These are phyloP conservation scores for Clanis bilineata DNA, from an alignment of 2,888 invertebrate genomes.

Conservation along the genomic window DNA sequence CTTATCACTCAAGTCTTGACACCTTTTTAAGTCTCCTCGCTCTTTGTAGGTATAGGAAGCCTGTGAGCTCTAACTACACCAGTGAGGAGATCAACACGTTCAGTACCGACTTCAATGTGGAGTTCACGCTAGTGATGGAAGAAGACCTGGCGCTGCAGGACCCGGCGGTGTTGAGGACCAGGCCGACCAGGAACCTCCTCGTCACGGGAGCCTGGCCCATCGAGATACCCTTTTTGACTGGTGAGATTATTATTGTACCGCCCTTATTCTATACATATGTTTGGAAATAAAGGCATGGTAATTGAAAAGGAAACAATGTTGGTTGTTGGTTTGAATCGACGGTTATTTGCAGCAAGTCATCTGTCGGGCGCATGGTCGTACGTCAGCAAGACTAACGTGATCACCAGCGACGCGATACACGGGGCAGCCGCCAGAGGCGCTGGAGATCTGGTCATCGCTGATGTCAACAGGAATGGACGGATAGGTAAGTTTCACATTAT, in stretches of 20 bases:
- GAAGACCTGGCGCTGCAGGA: conserved; percentile 56
- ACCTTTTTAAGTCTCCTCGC: too few species aligned
- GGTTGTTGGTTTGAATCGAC: neutral
- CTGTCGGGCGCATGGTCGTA: conserved; percentile 59
- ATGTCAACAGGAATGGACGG: conserved; percentile 40
- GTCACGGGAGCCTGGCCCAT: conserved; percentile 42
- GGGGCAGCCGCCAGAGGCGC: conserved; percentile 34
- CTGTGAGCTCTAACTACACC: conserved; percentile 49
- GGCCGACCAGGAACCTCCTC: conserved; percentile 50
- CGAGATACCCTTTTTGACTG: conserved; percentile 44
- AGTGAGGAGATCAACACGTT: conserved; percentile 41
- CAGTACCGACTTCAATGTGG: conserved; percentile 63
- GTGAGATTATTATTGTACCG: conserved; percentile 40
- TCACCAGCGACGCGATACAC: conserved; percentile 46
- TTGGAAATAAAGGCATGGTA: too few species aligned
- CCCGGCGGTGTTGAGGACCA: conserved; percentile 35
- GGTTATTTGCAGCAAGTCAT: conserved; percentile 44
- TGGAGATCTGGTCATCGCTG: conserved; percentile 37
- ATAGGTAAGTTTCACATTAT: conserved; percentile 37
- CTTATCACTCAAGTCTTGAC: too few species aligned
- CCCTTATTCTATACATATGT: too few species aligned
- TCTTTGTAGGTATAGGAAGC: conserved; percentile 55
- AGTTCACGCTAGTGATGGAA: conserved; percentile 56
- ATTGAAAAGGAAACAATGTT: neutral
- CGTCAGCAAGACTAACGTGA: conserved; percentile 46